phyloP scores from a whole-genome alignment of 2,113 vertebrate species.

The Saccopteryx bilineata region DNA sequence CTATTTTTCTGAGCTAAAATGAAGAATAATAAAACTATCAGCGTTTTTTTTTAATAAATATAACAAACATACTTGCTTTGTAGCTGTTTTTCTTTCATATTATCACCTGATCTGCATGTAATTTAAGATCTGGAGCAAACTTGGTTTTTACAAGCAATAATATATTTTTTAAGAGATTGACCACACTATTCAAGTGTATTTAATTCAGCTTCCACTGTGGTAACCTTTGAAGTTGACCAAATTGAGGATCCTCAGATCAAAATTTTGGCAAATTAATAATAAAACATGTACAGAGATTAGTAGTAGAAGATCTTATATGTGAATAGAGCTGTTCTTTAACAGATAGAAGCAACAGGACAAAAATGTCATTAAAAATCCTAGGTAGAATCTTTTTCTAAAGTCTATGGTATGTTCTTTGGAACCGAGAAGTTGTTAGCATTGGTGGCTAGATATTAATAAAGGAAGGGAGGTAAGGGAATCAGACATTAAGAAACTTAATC shows the following conservation, averaged over 20 bases:
- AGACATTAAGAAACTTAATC: no score
- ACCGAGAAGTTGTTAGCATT: no score
- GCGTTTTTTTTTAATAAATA: background rate
- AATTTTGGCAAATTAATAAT: constrained; percentile 68
- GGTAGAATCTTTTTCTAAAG: background rate
- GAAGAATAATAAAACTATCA: background rate
- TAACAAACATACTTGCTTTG: background rate
- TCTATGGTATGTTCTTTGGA: background rate
- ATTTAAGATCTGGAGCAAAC: constrained; percentile 32
- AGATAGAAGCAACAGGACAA: background rate
- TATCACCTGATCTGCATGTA: background rate
- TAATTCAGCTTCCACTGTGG: constrained; percentile 61
- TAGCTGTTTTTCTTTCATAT: background rate
- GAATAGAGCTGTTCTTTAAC: background rate
- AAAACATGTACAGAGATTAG: constrained; percentile 55
- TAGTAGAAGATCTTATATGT: constrained; percentile 21
- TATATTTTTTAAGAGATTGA: constrained; percentile 53
- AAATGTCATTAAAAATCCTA: background rate
- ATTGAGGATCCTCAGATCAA: constrained; percentile 33
- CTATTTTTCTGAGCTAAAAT: background rate
- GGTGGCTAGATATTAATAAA: no score
- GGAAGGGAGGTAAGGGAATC: no score
- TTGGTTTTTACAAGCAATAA: background rate
- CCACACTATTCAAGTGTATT: constrained; percentile 60
- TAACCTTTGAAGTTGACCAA: constrained; percentile 71